phyloP scores from a whole-genome alignment of 2,888 invertebrate genomes.

The Chrysolina oricalcia region DNA sequence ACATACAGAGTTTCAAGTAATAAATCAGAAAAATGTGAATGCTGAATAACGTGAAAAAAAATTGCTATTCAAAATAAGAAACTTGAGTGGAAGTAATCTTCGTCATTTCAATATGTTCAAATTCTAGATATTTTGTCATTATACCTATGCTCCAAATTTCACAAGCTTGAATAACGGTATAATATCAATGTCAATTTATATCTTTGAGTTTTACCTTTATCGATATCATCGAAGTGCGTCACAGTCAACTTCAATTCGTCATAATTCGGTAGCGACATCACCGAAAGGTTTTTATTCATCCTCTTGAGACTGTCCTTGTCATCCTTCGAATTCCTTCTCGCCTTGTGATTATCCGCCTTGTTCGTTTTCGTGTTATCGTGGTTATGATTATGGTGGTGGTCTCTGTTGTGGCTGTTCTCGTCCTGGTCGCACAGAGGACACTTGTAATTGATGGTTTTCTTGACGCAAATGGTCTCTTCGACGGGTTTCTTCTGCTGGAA shows the following conservation, averaged over 20 bases:
- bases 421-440: conserved; percentile 68
- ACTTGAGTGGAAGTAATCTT: no score
- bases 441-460: conserved; percentile 67
- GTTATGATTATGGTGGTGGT: conserved; percentile 61
- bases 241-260: conserved; percentile 71
- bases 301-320: conserved; percentile 63
- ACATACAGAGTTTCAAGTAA: no score
- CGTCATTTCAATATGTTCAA: no score
- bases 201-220: conserved; percentile 43
- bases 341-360: conserved; percentile 48
- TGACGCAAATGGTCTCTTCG: conserved; percentile 67
- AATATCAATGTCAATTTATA: no score
- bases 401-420: conserved; percentile 62
- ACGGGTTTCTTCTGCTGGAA: conserved; percentile 61
- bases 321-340: conserved; percentile 45
- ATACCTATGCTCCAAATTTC: no score
- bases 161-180: no score
- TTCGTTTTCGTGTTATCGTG: conserved; percentile 34
- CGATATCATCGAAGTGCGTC: conserved; percentile 62
- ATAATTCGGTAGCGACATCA: conserved; percentile 74
- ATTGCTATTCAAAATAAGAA: no score
- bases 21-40: no score
- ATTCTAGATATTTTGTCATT: no score
- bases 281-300: conserved; percentile 71
- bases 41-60: no score